These are phyloP conservation scores for Hydrocynus forskahlii DNA, from an alignment of 2,797 vertebrate species.

Conservation along the genomic window DNA sequence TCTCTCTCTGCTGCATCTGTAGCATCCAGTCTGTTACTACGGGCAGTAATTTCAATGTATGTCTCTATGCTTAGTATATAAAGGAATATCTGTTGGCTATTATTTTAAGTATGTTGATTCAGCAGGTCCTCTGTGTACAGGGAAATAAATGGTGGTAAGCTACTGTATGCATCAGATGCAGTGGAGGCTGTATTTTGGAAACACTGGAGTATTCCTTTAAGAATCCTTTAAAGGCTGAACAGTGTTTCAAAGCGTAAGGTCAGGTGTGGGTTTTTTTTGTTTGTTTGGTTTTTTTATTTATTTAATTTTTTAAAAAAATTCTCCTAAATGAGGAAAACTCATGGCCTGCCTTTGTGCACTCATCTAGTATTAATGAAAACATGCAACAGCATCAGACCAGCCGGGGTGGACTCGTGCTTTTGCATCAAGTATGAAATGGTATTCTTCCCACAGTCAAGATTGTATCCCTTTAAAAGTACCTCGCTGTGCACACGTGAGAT, in stretches of 20 bases:
- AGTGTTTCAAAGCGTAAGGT: not conserved
- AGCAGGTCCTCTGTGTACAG: not conserved
- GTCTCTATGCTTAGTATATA: not conserved
- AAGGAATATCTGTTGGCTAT: not conserved
- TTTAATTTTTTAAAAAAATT: too few relatives aligned
- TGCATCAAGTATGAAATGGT: conserved; percentile 32
- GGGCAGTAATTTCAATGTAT: not conserved
- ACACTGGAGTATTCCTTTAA: not conserved
- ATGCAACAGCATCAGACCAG: conserved; percentile 11
- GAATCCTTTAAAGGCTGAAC: not conserved
- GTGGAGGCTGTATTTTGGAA: not conserved
- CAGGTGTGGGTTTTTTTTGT: not conserved
- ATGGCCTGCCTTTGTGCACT: conserved; percentile 13
- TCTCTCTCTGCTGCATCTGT: not conserved
- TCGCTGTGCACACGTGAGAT: conserved; percentile 16
- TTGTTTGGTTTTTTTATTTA: too few relatives aligned
- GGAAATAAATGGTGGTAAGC: not conserved
- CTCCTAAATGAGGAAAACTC: not conserved
- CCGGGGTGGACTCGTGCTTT: conserved; percentile 30
- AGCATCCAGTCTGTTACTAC: not conserved
- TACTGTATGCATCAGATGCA: not conserved
- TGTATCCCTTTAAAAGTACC: conserved; percentile 56
- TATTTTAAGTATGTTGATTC: not conserved
- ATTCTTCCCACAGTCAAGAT: conserved; percentile 36
- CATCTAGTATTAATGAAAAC: conserved; percentile 34